These are phyloP conservation scores for Sander lucioperca DNA, from an alignment of 2,113 vertebrate genomes.

Conservation along the genomic window DNA sequence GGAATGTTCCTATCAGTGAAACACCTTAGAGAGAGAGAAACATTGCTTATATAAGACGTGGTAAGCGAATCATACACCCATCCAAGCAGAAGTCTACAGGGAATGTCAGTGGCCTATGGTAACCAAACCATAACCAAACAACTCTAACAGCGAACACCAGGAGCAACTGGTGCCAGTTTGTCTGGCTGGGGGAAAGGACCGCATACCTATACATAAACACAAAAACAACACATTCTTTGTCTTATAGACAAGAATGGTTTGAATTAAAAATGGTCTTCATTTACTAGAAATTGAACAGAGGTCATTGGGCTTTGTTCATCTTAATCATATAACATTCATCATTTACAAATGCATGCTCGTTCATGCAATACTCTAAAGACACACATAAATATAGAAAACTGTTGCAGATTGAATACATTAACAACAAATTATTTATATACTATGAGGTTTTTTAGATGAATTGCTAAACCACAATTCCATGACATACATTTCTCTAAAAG, in stretches of 20 bases:
- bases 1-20: constrained; percentile 17
- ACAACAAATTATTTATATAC: background rate
- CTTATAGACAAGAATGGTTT: background rate
- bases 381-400: background rate
- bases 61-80: constrained; percentile 63
- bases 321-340: background rate
- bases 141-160: constrained; percentile 27
- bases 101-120: constrained; percentile 56
- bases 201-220: background rate
- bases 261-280: background rate
- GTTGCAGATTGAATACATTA: background rate
- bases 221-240: background rate
- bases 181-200: background rate
- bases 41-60: constrained; percentile 49
- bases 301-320: background rate
- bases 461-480: background rate
- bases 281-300: background rate
- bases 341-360: background rate
- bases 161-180: constrained; percentile 21
- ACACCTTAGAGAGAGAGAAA: background rate
- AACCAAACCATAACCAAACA: constrained; percentile 34
- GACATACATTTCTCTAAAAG: background rate
- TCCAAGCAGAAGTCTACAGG: constrained; percentile 61
- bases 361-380: background rate
- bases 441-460: background rate